Conservation (phyloP, 2,113 vertebrate species). For the Nanorana parkeri region DNA sequence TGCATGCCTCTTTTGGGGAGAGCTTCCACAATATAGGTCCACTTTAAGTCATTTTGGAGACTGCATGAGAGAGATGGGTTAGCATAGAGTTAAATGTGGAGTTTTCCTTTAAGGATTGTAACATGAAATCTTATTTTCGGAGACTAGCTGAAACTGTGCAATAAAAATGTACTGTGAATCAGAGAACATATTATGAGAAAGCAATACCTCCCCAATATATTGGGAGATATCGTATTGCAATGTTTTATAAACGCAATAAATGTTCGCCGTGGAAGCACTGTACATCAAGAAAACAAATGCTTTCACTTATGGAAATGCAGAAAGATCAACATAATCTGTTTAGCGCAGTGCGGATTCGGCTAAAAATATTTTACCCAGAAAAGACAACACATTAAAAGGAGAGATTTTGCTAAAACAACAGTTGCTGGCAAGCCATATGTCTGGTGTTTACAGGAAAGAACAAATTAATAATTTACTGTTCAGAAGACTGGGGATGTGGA, state of each 20-base stretch:
- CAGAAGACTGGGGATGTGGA: constrained; percentile 1
- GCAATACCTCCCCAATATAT: constrained; percentile 35
- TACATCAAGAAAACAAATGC: constrained; percentile 37
- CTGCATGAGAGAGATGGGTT: too few relatives aligned
- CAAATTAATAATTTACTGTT: constrained; percentile 41
- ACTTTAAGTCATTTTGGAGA: too few relatives aligned
- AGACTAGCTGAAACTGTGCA: constrained; percentile 1
- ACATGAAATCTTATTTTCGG: constrained; percentile 14
- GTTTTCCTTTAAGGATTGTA: constrained; percentile 4
- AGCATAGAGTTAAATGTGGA: too few relatives aligned
- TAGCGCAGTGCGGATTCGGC: not conserved
- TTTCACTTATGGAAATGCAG: constrained; percentile 35
- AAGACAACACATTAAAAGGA: constrained; percentile 48
- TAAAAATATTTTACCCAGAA: constrained; percentile 35
- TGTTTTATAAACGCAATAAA: constrained; percentile 43
- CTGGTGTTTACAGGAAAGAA: constrained; percentile 27
- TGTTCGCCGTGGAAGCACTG: constrained; percentile 8
- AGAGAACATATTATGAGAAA: constrained; percentile 28
- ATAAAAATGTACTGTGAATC: constrained; percentile 25
- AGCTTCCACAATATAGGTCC: too few relatives aligned
- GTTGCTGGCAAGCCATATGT: constrained; percentile 33
- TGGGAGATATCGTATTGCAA: constrained; percentile 32
- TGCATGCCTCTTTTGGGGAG: too few relatives aligned
- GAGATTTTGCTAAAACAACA: constrained; percentile 46
- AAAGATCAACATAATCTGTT: constrained; percentile 38